Evolutionary conservation across 2,888 invertebrate species (phyloP).

Genomic region (Epinotia demarniana): DNA sequence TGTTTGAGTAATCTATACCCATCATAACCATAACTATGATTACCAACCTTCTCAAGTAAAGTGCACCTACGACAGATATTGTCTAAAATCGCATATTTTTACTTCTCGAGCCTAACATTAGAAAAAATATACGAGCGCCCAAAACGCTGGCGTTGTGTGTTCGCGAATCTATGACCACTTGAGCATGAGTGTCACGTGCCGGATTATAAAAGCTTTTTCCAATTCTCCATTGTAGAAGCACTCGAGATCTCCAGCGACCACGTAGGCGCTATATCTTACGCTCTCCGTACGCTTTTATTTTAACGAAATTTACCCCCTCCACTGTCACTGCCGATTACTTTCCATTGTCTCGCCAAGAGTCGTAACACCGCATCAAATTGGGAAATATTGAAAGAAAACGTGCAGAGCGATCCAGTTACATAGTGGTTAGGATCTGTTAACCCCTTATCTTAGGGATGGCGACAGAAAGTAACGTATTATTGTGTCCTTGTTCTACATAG

Average conservation of each 20-base stretch:
- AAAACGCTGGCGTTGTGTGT: slow-evolving; percentile 48
- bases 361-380: slow-evolving; percentile 79
- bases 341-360: slow-evolving; percentile 76
- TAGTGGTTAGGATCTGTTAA: slow-evolving; percentile 58
- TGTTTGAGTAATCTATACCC: too few relatives aligned
- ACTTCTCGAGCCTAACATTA: slow-evolving; percentile 42
- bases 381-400: slow-evolving; percentile 82
- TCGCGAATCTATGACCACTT: slow-evolving; percentile 66
- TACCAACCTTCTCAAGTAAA: slow-evolving; percentile 11
- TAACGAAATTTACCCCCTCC: slow-evolving; percentile 82
- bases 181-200: slow-evolving; percentile 81
- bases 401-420: slow-evolving; percentile 73
- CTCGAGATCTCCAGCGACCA: slow-evolving; percentile 78
- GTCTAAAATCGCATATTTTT: slow-evolving; percentile 38
- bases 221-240: slow-evolving; percentile 82
- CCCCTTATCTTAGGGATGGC: slow-evolving; percentile 52
- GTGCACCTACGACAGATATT: slow-evolving; percentile 13
- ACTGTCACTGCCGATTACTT: slow-evolving; percentile 81
- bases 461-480: slow-evolving; percentile 45
- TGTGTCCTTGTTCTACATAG: not conserved
- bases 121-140: slow-evolving; percentile 43
- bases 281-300: slow-evolving; percentile 83
- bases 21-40: not conserved
- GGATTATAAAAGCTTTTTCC: slow-evolving; percentile 85
- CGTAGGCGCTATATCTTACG: slow-evolving; percentile 84